Base-by-base conservation (phyloP, 2,888 invertebrate species). In the Megaustenia siamemsis region DNA sequence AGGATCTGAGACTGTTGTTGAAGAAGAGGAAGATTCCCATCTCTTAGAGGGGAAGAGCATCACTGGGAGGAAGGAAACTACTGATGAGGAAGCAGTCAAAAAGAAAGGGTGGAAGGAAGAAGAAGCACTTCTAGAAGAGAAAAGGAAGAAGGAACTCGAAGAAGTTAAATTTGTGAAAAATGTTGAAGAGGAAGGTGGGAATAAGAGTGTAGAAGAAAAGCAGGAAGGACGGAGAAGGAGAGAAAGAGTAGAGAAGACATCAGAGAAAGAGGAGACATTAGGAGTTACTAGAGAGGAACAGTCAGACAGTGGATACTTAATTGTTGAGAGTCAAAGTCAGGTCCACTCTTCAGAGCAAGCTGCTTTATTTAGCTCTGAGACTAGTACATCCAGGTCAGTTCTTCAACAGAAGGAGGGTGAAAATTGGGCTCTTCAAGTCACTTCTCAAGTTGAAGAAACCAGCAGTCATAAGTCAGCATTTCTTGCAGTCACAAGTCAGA, bases 1-100 rank as follows among this genome's bases (percentile, higher is more conserved):
- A 5, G 83, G 35, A 21, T 66, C 69, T 10, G 85, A 85, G 24
- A 76, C 83, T 24, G 80, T 79, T n/a, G 75, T 83, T 38, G 86
- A 86, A 21, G 68, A 71, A 28, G 69, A 85, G 40, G 75, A 63
- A n/a, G 40, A 28, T 43, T 43, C 45, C n/a, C 32, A 10, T 32
- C 12, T 43, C 43, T 43, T n/a, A 43, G 1, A 45, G 24, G 53
- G n/a, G 56, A 28, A 28, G 43, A 18, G 24, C 10, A n/a, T 71
- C 71, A 40, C 38, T 18, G 49, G 6, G 10, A 60, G 43, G 60
- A 66, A 84, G 63, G 63, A 66, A 15, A 40, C 53, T 49, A 49
- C 35, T 21, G 69, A 77, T 38, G 77, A 82, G 32, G 68, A 77
- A 45, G 40, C 24, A 5, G 49, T 53, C 4, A 5, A 68, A 21